These are phyloP conservation scores for Odocoileus virginianus DNA, from an alignment of 2,113 vertebrate species.

Conservation along the genomic window DNA sequence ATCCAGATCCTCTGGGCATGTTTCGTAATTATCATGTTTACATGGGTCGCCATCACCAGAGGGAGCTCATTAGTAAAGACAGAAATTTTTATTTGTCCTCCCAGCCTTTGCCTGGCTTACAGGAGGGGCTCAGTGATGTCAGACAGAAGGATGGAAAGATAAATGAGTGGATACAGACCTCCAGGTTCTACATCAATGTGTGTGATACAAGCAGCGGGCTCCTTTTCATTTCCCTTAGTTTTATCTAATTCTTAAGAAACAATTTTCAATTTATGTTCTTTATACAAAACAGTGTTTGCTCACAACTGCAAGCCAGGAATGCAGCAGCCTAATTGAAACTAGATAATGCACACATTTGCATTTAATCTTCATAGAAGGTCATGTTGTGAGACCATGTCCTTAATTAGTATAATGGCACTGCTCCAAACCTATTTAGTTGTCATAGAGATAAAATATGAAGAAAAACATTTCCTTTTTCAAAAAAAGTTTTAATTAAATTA, in stretches of 20 bases:
- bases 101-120: neutral
- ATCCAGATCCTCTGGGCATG: neutral
- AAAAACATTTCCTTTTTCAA: neutral
- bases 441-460: neutral
- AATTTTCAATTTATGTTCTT: neutral
- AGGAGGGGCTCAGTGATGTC: neutral
- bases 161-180: neutral
- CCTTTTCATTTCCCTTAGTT: neutral
- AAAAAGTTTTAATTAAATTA: neutral
- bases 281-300: neutral
- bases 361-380: slow-evolving; percentile 16
- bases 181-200: neutral
- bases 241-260: neutral
- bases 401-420: slow-evolving; percentile 26
- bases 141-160: neutral
- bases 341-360: slow-evolving; percentile 5
- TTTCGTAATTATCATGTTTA: neutral
- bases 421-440: neutral
- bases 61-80: slow-evolving; percentile 25
- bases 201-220: neutral
- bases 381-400: neutral
- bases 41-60: neutral
- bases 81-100: slow-evolving; percentile 10
- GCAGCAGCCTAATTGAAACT: slow-evolving; percentile 4
- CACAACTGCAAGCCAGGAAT: neutral